phyloP scores from a whole-genome alignment of 2,797 vertebrate genomes.

The Phrynocephalus guinanensis region DNA sequence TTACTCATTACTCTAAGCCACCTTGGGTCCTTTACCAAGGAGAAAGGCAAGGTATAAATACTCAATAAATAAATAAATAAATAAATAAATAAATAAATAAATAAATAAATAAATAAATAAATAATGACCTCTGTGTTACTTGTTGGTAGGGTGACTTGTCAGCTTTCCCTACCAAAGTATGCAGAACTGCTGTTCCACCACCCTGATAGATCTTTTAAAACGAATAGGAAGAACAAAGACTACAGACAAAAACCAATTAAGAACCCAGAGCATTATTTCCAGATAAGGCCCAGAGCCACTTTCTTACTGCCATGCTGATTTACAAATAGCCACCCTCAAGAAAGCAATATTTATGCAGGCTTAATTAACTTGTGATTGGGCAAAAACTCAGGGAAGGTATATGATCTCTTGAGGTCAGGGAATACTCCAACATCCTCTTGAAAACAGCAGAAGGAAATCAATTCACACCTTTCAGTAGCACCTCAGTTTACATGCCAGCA shows the following conservation, averaged over 20 bases:
- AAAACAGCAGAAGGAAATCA: constrained; percentile 3
- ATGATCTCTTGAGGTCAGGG: background rate
- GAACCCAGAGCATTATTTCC: constrained; percentile 26
- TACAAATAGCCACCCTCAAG: background rate
- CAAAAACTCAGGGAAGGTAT: constrained; percentile 24
- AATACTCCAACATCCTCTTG: background rate
- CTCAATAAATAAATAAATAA: no score
- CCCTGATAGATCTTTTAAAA: constrained; percentile 50
- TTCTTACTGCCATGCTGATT: constrained; percentile 34
- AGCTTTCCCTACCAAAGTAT: constrained; percentile 27
- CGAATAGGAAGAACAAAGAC: constrained; percentile 19
- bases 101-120: no score
- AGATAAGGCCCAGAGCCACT: background rate
- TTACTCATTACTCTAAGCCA: no score
- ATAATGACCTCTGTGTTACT: constrained; percentile 56
- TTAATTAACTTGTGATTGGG: constrained; percentile 33
- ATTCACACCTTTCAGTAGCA: constrained; percentile 13
- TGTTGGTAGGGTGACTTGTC: constrained; percentile 29
- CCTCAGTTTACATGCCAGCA: constrained; percentile 17
- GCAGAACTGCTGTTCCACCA: background rate
- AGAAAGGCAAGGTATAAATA: no score
- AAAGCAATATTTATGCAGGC: constrained; percentile 6
- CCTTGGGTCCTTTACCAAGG: no score
- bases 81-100: no score
- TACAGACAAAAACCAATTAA: constrained; percentile 25